These are phyloP conservation scores for Thysanoteuthis rhombus DNA, from an alignment of 2,888 invertebrate species.

Conservation along the genomic window DNA sequence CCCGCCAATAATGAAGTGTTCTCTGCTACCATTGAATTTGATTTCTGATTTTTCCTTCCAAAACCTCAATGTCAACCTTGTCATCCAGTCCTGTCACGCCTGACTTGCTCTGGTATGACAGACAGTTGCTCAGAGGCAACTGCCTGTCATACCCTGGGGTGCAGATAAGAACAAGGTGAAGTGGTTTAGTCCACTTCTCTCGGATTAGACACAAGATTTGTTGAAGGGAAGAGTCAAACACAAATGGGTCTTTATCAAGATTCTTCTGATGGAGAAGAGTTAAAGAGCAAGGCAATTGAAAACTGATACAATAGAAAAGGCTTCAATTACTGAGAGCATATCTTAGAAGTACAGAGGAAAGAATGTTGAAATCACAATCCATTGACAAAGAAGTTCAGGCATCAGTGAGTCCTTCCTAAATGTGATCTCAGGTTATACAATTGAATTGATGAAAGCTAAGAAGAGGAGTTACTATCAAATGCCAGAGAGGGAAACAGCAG, in stretches of 20 bases:
- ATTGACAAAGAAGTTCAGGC: background rate
- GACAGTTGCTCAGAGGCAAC: background rate
- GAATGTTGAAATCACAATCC: background rate
- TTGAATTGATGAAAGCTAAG: no score
- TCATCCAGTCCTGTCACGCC: background rate
- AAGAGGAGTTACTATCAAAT: no score
- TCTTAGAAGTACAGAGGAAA: background rate
- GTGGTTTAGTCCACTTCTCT: background rate
- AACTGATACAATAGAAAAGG: background rate
- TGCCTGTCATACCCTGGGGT: background rate
- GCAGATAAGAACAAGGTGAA: background rate
- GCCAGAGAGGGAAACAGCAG: no score
- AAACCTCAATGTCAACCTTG: background rate
- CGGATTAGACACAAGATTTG: background rate
- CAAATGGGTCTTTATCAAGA: background rate
- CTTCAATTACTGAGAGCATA: background rate
- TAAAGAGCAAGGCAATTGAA: background rate
- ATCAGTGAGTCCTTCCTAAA: background rate
- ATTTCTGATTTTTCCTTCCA: background rate
- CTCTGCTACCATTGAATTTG: no score
- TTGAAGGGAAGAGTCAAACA: background rate
- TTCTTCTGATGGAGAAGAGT: background rate
- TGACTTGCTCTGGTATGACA: background rate
- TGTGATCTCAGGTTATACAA: background rate
- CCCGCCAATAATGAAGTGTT: no score